A percentile compares a stretch with the other conserved stretches of the same genome.
phyloP scores from a whole-genome alignment of 2,888 invertebrate genomes.

The Imbricaverruca yamaguchii region DNA sequence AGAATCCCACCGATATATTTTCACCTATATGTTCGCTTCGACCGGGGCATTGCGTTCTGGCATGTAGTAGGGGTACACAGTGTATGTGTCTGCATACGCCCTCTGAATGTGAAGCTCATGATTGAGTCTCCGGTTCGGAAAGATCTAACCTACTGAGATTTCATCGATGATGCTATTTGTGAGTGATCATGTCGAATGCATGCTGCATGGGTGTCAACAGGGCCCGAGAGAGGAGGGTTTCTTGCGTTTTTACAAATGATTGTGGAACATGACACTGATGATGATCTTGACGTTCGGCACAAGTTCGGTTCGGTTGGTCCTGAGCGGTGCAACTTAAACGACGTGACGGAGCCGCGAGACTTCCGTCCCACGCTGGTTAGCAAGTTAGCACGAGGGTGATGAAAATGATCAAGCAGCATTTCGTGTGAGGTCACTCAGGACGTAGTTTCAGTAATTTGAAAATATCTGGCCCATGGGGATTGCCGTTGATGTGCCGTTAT shows the following conservation, averaged over 20 bases:
- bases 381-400: not conserved
- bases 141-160: no score
- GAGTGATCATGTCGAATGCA: not conserved
- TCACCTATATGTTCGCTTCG: no score
- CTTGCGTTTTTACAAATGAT: not conserved
- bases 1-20: no score
- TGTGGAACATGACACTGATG: not conserved
- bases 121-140: no score
- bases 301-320: not conserved
- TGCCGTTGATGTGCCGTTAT: not conserved
- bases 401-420: not conserved
- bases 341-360: not conserved
- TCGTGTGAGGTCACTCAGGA: not conserved
- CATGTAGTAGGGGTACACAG: no score
- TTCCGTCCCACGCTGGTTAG: not conserved
- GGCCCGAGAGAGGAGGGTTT: not conserved
- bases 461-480: not conserved
- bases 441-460: not conserved
- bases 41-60: no score
- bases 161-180: no score
- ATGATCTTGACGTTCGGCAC: not conserved
- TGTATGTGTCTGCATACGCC: no score
- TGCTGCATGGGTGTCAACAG: not conserved
- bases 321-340: not conserved
- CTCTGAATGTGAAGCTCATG: no score